Evolutionary conservation across 2,888 invertebrate genomes (phyloP).

Genomic region (Anticlea derivata): DNA sequence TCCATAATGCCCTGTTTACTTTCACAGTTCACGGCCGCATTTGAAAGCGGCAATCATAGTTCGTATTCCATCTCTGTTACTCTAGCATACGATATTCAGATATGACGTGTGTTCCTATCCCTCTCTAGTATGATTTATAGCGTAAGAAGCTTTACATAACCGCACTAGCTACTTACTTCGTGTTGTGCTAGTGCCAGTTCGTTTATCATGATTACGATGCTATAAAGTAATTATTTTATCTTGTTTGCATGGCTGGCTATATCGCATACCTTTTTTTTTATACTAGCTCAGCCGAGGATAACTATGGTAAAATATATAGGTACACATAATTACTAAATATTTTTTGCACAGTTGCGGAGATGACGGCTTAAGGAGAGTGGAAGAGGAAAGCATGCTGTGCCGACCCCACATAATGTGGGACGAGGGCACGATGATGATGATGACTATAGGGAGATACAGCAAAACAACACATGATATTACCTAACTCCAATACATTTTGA

Average conservation of each 20-base stretch:
- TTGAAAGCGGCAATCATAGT: conserved; percentile 40
- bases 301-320: background rate
- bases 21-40: conserved; percentile 69
- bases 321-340: background rate
- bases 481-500: too few species aligned
- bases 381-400: too few species aligned
- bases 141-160: conserved; percentile 63
- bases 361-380: too few species aligned
- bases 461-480: too few species aligned
- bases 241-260: conserved; percentile 46
- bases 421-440: too few species aligned
- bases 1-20: conserved; percentile 64
- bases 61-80: conserved; percentile 43
- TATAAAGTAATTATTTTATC: conserved; percentile 72
- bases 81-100: conserved; percentile 25
- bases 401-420: too few species aligned
- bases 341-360: too few species aligned
- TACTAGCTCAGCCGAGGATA: background rate
- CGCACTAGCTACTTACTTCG: conserved; percentile 64
- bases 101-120: conserved; percentile 42
- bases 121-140: conserved; percentile 68
- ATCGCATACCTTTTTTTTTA: background rate
- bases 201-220: conserved; percentile 70
- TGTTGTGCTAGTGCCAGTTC: conserved; percentile 57
- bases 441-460: too few species aligned